phyloP scores from a whole-genome alignment of 2,797 vertebrate species.

The Lindbergichthys nudifrons region DNA sequence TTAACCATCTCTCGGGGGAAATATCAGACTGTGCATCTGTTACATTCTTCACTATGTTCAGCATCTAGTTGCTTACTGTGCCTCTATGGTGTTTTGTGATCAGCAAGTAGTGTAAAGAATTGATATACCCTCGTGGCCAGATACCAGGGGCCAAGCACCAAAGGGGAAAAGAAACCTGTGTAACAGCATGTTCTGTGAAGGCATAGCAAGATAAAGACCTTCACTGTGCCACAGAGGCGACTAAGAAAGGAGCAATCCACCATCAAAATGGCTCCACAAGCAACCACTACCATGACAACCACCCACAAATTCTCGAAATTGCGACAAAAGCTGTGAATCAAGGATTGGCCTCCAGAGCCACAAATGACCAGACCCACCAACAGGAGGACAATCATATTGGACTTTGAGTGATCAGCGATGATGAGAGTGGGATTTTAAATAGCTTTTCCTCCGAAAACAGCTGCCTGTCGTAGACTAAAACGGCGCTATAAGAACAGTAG shows the following conservation, averaged over 20 bases:
- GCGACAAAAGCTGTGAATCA: not conserved
- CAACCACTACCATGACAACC: not conserved
- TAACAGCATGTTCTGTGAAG: not conserved
- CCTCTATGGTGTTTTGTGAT: not conserved
- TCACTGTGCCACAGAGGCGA: not conserved
- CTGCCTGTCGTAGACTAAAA: not conserved
- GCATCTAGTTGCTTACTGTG: not conserved
- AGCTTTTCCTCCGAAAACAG: not conserved
- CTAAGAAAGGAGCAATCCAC: not conserved
- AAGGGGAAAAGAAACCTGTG: not conserved
- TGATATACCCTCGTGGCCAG: too few species aligned
- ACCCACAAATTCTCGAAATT: too few species aligned
- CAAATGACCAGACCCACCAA: not conserved
- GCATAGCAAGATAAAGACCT: not conserved
- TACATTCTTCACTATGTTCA: not conserved
- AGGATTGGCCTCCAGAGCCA: not conserved
- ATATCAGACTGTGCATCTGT: not conserved
- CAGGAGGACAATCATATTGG: not conserved
- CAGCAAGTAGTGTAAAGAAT: not conserved
- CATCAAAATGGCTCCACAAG: not conserved
- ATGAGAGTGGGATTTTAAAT: not conserved
- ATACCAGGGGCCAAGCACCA: too few species aligned
- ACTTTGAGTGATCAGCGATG: not conserved
- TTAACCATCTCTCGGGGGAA: not conserved
- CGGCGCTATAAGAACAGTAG: not conserved